phyloP scores from a whole-genome alignment of 2,797 vertebrate species.

The Anguilla marmorata region DNA sequence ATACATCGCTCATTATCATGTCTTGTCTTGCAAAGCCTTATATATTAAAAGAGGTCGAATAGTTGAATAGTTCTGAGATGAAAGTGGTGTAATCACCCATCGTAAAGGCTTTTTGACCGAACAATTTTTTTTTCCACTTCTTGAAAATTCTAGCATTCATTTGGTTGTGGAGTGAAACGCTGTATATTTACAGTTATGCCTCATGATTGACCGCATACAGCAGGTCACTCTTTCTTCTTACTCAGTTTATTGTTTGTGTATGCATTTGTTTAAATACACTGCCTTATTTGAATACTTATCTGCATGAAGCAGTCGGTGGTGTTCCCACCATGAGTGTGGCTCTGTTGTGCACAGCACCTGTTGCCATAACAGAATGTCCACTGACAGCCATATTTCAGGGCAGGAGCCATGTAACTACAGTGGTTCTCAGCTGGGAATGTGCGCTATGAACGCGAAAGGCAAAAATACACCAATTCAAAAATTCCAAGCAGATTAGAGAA shows the following conservation, averaged over 20 bases:
- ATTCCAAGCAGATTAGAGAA: too few relatives aligned
- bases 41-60: too few relatives aligned
- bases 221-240: neutral
- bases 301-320: neutral
- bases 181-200: too few relatives aligned
- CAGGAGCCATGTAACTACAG: neutral
- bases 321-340: neutral
- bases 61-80: too few relatives aligned
- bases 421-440: neutral
- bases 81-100: too few relatives aligned
- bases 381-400: neutral
- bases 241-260: neutral
- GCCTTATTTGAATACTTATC: neutral
- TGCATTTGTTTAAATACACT: too few relatives aligned
- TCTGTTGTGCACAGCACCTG: neutral
- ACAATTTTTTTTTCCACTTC: neutral
- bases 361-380: neutral
- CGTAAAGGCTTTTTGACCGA: neutral
- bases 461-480: neutral
- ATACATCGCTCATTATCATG: too few relatives aligned
- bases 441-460: neutral
- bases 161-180: neutral
- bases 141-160: neutral
- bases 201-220: too few relatives aligned
- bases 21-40: too few relatives aligned